A percentile compares a stretch with the other conserved stretches of the same genome.
phyloP scores from a whole-genome alignment of 2,888 invertebrate species.

The Tryphoninae sp. region DNA sequence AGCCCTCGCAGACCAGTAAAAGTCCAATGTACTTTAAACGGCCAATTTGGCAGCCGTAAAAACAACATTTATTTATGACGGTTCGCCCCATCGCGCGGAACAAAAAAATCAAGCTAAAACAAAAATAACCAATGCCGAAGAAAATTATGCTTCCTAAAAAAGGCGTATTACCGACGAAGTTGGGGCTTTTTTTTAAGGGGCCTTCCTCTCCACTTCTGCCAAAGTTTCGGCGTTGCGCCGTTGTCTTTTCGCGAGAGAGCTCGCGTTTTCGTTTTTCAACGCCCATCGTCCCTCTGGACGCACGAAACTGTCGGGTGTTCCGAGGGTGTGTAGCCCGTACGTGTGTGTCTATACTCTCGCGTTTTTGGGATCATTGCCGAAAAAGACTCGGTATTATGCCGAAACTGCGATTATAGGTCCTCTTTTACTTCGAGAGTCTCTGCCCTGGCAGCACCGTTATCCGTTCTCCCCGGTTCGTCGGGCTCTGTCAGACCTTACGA shows the following conservation, averaged over 20 bases:
- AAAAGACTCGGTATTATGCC: slow-evolving; percentile 35
- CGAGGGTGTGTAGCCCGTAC: neutral
- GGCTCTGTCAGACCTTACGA: neutral
- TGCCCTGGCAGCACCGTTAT: slow-evolving; percentile 1
- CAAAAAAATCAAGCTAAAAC: slow-evolving; percentile 62
- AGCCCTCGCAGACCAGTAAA: slow-evolving; percentile 70
- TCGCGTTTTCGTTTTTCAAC: neutral
- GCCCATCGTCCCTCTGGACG: neutral
- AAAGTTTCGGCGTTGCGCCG: slow-evolving; percentile 32
- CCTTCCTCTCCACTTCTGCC: slow-evolving; percentile 39
- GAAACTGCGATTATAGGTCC: slow-evolving; percentile 37
- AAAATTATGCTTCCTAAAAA: slow-evolving; percentile 76
- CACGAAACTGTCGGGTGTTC: neutral
- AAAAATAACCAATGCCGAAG: slow-evolving; percentile 71
- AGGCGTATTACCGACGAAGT: slow-evolving; percentile 70
- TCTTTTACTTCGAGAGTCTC: slow-evolving; percentile 29
- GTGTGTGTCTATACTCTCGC: neutral
- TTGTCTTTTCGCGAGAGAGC: slow-evolving; percentile 23
- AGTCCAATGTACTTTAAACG: slow-evolving; percentile 78
- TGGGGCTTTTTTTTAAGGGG: slow-evolving; percentile 57
- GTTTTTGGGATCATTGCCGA: slow-evolving; percentile 11
- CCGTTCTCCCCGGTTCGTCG: neutral
- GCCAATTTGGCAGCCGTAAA: slow-evolving; percentile 81
- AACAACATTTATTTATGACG: slow-evolving; percentile 81
- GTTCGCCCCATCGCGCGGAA: slow-evolving; percentile 74